A percentile compares a stretch with the other conserved stretches of the same genome.
Conservation (phyloP, 2,888 invertebrate genomes). For the Habroteleia sp. region DNA sequence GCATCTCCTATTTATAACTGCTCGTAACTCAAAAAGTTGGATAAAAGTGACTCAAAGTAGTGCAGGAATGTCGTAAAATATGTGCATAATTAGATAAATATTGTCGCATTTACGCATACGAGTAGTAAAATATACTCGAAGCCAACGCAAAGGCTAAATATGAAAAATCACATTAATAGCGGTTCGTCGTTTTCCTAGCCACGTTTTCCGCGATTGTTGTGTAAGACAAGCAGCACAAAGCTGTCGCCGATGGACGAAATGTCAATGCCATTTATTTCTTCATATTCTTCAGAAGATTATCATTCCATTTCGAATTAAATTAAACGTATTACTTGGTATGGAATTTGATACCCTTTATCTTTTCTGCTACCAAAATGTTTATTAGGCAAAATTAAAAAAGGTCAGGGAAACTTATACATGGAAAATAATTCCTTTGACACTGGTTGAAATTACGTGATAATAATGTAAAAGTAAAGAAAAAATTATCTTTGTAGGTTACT, state of each 20-base stretch:
- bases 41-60: constrained; percentile 48
- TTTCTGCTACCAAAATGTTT: constrained; percentile 13
- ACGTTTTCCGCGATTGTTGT: constrained; percentile 16
- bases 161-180: constrained; percentile 20
- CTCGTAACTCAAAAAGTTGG: constrained; percentile 20
- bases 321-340: constrained; percentile 1
- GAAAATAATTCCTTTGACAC: constrained; percentile 45
- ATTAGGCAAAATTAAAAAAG: constrained; percentile 33
- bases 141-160: constrained; percentile 38
- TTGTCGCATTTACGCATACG: constrained; percentile 4
- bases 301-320: background rate
- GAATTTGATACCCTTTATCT: constrained; percentile 6
- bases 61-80: constrained; percentile 44
- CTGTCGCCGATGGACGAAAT: constrained; percentile 1
- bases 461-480: constrained; percentile 26
- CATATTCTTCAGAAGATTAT: constrained; percentile 14
- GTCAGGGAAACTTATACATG: constrained; percentile 39
- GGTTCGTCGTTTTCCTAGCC: constrained; percentile 10
- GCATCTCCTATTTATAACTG: constrained; percentile 38
- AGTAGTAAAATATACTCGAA: constrained; percentile 17
- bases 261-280: constrained; percentile 12
- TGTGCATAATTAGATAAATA: constrained; percentile 45
- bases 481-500: constrained; percentile 44
- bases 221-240: constrained; percentile 1
- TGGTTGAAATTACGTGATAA: constrained; percentile 38